Evolutionary conservation across 2,113 vertebrate species (phyloP), one percentile per base, ranked within the genome.

Genomic region (Vulpes ferrilata): DNA sequence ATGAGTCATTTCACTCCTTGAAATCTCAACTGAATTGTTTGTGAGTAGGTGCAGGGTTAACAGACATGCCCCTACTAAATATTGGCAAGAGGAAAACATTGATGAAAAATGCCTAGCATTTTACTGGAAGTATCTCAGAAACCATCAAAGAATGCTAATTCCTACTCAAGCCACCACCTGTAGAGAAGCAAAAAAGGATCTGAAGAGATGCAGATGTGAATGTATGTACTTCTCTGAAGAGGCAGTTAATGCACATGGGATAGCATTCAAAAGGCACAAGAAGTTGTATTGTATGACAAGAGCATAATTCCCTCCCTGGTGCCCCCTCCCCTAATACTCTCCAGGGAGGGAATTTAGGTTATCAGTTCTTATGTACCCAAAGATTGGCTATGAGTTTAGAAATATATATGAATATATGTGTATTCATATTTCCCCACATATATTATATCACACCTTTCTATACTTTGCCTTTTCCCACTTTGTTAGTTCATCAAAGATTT

Each of bases 1-100:
- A 91, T 95, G 83, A 96, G 62, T 96, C 87, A 88, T 25, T 88
- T 93, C 11, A 84, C 32, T 95, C 35, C 59, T 83, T 90, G 74
- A 82, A 53, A 90, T 95, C 43, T 73, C 64, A 95, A 73, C 3
- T 81, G 89, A 93, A 90, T 76, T 83, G 16, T 73, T 62, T 91
- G 43, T 91, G 55, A 96, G 95, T 96, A 90, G 86, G 48, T 91
- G 48, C 73, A 67, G 55, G 20, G n/a, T 80, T 95, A 95, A 67
- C 12, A 87, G 67, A 48, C 15, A 90, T n/a, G 23, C 5, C 32
- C 62, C 7, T 60, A 35, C 59, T 84, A 93, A 91, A 88, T 55
- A 35, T 83, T 91, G 83, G 57, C n/a, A 79, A 93, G 96, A 93
- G n/a, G 20, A 80, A 73, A 73, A 57, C 35, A 74, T 88, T 95